Evolutionary conservation across 2,113 vertebrate genomes (phyloP).

Genomic region (Xiphias gladius): DNA sequence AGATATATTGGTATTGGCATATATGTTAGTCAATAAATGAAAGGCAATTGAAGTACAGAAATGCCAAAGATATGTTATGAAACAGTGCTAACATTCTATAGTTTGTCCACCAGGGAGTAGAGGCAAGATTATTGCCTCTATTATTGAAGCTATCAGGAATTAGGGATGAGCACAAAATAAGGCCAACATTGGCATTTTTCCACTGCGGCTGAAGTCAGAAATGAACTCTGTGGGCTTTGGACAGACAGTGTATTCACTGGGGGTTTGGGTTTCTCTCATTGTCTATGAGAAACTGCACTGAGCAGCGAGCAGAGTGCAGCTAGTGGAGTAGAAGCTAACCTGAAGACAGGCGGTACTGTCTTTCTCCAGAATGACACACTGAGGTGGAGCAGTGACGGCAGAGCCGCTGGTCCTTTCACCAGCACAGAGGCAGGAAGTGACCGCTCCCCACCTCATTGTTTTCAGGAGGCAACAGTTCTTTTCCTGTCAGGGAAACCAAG

Average conservation of each 20-base stretch:
- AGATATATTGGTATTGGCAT: no score
- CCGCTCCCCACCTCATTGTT: conserved; percentile 73
- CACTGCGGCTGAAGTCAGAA: no score
- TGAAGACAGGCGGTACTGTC: not conserved
- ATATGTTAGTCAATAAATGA: no score
- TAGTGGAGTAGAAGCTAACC: not conserved
- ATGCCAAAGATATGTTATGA: no score
- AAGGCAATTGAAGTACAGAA: no score
- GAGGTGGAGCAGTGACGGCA: conserved; percentile 33
- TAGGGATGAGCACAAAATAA: not conserved
- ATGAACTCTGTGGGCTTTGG: no score
- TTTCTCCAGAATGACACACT: not conserved
- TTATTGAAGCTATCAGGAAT: not conserved
- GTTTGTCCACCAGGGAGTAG: no score
- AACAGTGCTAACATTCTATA: no score
- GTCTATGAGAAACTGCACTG: no score
- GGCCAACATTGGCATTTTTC: no score
- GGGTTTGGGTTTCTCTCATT: not conserved
- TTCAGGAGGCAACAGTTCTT: conserved; percentile 50
- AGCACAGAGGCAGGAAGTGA: conserved; percentile 59
- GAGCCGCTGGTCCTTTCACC: conserved; percentile 25
- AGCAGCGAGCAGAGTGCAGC: no score
- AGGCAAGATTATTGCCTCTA: no score
- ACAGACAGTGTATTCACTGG: not conserved
- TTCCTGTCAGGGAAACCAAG: conserved; percentile 61